Percentiles rank a stretch among this genome's conserved stretches.
phyloP scores from a whole-genome alignment of 2,113 vertebrate species.

The Pseudorhombus dupliciocellatus region DNA sequence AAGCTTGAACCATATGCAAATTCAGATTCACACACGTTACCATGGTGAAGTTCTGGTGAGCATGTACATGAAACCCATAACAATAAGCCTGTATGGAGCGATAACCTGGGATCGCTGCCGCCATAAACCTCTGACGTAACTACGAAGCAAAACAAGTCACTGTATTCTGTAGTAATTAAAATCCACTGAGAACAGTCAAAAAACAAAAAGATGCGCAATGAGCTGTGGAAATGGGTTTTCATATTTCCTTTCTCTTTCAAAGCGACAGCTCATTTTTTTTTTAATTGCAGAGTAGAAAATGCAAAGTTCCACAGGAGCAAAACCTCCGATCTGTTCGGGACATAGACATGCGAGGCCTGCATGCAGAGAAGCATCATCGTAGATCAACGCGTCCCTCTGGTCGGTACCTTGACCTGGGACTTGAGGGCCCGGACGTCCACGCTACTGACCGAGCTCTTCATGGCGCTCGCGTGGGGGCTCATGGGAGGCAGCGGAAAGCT shows the following conservation, averaged over 20 bases:
- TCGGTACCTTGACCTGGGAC: slow-evolving; percentile 73
- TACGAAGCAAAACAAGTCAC: not conserved
- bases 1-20: not conserved
- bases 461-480: slow-evolving; percentile 56
- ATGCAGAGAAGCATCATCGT: slow-evolving; percentile 49
- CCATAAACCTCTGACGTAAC: not conserved
- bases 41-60: not conserved
- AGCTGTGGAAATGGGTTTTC: slow-evolving; percentile 32
- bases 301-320: slow-evolving; percentile 18
- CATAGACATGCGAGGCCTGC: slow-evolving; percentile 61
- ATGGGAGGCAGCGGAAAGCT: slow-evolving; percentile 82
- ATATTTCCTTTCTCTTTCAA: slow-evolving; percentile 10
- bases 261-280: slow-evolving; percentile 35
- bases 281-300: slow-evolving; percentile 28
- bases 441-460: slow-evolving; percentile 62
- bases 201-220: slow-evolving; percentile 39
- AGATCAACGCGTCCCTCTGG: slow-evolving; percentile 18
- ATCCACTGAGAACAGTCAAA: slow-evolving; percentile 30
- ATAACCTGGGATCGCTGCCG: not conserved
- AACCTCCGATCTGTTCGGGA: slow-evolving; percentile 9
- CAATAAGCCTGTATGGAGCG: not conserved
- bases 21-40: not conserved
- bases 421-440: slow-evolving; percentile 34
- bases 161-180: not conserved
- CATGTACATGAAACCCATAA: not conserved